Conservation (phyloP, 2,797 vertebrate genomes). For the Poeciliopsis presidionis region DNA sequence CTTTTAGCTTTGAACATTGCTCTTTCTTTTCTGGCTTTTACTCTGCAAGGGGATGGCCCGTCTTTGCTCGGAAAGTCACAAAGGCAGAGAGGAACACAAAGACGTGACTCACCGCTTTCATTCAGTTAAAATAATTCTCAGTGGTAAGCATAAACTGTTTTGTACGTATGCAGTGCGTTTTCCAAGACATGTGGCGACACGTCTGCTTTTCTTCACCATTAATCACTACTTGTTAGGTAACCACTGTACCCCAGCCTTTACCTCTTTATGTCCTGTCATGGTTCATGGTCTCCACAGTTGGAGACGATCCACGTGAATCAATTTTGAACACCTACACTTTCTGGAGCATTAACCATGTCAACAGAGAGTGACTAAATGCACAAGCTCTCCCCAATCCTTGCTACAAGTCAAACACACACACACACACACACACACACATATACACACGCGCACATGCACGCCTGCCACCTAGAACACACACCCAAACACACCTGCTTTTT, state of each 20-base stretch:
- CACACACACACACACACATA: not conserved
- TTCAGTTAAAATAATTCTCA: conserved; percentile 24
- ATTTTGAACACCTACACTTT: conserved; percentile 42
- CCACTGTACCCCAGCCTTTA: conserved; percentile 20
- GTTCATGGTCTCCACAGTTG: conserved; percentile 33
- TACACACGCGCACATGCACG: not conserved
- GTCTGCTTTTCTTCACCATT: conserved; percentile 37
- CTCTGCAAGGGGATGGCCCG: conserved; percentile 36
- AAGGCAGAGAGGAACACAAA: conserved; percentile 37
- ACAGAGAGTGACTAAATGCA: conserved; percentile 62
- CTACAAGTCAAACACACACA: conserved; percentile 34
- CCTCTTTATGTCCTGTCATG: conserved; percentile 35
- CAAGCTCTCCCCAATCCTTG: conserved; percentile 39
- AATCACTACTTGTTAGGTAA: conserved; percentile 44
- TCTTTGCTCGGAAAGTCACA: conserved; percentile 35
- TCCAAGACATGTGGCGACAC: conserved; percentile 55
- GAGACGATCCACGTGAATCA: conserved; percentile 35
- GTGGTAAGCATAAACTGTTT: conserved; percentile 46
- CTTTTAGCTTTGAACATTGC: conserved; percentile 53
- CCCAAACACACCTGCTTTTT: conserved; percentile 76
- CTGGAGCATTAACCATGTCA: conserved; percentile 70
- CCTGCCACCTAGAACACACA: conserved; percentile 27
- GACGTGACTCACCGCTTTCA: conserved; percentile 37
- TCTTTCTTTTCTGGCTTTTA: conserved; percentile 38
- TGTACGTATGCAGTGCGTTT: conserved; percentile 21